Percentiles rank a stretch among this genome's conserved stretches.
These are phyloP conservation scores for Leucophenga montana DNA, from an alignment of 2,888 invertebrate genomes.

Conservation along the genomic window DNA sequence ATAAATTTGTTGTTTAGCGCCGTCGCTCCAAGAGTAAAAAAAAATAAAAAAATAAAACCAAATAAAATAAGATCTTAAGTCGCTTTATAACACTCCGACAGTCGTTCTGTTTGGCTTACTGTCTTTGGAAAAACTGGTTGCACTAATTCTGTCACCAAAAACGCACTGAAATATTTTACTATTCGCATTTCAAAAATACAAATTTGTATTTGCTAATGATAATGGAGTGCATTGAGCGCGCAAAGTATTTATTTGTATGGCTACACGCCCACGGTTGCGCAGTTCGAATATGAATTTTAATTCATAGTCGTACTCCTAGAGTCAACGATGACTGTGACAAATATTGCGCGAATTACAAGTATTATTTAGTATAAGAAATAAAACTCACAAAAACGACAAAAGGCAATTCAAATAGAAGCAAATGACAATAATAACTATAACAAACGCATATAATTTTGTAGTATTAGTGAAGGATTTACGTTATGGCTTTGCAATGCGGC, in stretches of 20 bases:
- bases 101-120: no score
- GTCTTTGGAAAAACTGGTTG: constrained; percentile 50
- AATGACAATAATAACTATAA: constrained; percentile 13
- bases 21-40: constrained; percentile 20
- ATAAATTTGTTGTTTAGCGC: constrained; percentile 46
- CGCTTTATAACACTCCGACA: no score
- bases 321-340: constrained; percentile 26
- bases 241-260: not conserved
- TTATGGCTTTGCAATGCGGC: no score
- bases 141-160: constrained; percentile 60
- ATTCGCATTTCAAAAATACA: constrained; percentile 27
- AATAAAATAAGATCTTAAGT: no score
- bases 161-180: constrained; percentile 31
- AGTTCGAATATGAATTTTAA: no score
- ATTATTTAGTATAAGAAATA: no score
- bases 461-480: not conserved
- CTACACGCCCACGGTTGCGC: not conserved
- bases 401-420: constrained; percentile 14
- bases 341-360: constrained; percentile 8
- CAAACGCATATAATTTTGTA: constrained; percentile 6
- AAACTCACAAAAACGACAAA: no score
- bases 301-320: no score
- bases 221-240: no score
- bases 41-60: no score
- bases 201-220: not conserved